phyloP scores from a whole-genome alignment of 2,888 invertebrate species.

The Callinectes sapidus region DNA sequence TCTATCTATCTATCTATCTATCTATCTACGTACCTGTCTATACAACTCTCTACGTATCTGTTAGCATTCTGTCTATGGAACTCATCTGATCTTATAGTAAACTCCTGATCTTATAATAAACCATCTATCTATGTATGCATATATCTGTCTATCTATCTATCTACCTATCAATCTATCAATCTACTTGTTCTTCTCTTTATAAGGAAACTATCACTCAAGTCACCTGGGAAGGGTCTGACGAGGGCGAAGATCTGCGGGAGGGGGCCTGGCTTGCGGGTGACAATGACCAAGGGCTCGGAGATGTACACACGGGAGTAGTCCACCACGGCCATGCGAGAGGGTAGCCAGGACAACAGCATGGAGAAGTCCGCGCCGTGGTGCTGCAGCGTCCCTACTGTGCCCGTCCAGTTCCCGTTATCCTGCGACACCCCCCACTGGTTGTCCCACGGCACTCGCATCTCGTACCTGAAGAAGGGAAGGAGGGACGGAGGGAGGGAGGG shows the following conservation, averaged over 20 bases:
- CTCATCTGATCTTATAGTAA: too few relatives aligned
- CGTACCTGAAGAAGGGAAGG: slow-evolving; percentile 49
- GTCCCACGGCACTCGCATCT: slow-evolving; percentile 53
- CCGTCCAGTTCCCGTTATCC: slow-evolving; percentile 65
- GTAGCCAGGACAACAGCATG: slow-evolving; percentile 58
- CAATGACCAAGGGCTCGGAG: slow-evolving; percentile 61
- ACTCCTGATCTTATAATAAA: too few relatives aligned
- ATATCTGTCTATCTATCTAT: too few relatives aligned
- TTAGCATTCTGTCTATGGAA: too few relatives aligned
- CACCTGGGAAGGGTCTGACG: slow-evolving; percentile 65
- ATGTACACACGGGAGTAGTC: slow-evolving; percentile 61
- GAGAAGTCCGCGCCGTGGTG: slow-evolving; percentile 68
- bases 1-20: too few relatives aligned
- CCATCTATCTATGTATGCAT: too few relatives aligned
- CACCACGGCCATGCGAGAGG: slow-evolving; percentile 47
- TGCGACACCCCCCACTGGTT: slow-evolving; percentile 60
- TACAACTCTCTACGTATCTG: too few relatives aligned
- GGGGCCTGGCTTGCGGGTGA: slow-evolving; percentile 50
- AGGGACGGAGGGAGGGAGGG: not conserved
- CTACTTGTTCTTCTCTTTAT: too few relatives aligned
- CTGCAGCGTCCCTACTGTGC: slow-evolving; percentile 66
- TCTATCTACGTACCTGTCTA: too few relatives aligned
- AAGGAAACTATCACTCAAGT: not conserved
- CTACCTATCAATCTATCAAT: too few relatives aligned
- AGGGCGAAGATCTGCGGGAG: slow-evolving; percentile 64